Percentiles rank a stretch among this genome's conserved stretches.
Conservation (phyloP, 2,113 vertebrate genomes). For the Aegypius monachus region DNA sequence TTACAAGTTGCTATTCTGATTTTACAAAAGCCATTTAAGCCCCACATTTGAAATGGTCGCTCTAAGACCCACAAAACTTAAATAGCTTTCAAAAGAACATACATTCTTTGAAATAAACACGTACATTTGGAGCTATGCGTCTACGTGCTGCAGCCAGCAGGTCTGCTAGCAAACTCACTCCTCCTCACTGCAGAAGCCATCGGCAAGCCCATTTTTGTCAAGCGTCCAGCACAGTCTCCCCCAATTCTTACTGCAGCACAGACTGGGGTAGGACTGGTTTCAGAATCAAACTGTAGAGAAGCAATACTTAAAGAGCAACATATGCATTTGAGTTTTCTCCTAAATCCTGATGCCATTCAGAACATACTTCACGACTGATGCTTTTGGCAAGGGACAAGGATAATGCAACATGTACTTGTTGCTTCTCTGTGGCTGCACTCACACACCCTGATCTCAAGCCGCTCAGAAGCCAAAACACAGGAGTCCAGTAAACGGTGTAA, state of each 20-base stretch:
- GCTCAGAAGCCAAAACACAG: not conserved
- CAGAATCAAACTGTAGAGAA: not conserved
- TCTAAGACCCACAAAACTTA: too few relatives aligned
- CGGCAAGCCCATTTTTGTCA: not conserved
- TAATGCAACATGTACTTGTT: fast-evolving
- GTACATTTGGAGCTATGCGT: fast-evolving
- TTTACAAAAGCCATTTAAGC: not conserved
- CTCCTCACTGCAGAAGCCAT: not conserved
- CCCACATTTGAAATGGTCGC: fast-evolving
- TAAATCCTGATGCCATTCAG: not conserved
- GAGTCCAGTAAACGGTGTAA: fast-evolving
- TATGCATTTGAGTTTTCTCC: not conserved
- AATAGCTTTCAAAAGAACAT: not conserved
- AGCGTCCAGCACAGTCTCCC: not conserved
- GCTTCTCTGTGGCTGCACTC: not conserved
- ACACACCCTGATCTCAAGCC: fast-evolving
- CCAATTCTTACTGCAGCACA: not conserved
- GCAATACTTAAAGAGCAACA: not conserved
- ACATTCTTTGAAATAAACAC: not conserved
- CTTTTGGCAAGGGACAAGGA: not conserved
- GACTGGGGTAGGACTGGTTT: not conserved
- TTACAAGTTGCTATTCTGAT: not conserved
- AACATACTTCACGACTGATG: fast-evolving
- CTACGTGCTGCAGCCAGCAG: not conserved
- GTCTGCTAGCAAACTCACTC: not conserved